Base-by-base conservation (phyloP, 35 echinoderm and acorn worm species). In the Holothuria glaberrima region DNA sequence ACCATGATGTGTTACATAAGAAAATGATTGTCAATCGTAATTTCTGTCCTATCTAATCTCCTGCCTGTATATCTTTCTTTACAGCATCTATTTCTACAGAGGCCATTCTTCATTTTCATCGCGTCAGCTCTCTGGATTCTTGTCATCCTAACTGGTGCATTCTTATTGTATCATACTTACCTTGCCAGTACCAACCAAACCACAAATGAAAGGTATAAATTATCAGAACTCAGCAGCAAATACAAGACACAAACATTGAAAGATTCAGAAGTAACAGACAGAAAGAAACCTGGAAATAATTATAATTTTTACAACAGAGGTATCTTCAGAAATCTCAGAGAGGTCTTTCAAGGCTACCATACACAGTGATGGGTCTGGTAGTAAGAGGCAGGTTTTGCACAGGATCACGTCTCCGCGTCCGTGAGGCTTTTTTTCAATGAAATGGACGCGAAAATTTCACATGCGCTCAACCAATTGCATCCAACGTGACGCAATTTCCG, bases 131-230 rank as follows among this genome's bases (percentile, higher is more conserved):
- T 97, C 21, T 65, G 56, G 31, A 57, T 97, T 19, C 88, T 97
- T 25, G 50, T 71, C 46, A 33, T 93, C 58, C 57, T 97, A 71
- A 82, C 93, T 28, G 83, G 87, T 57, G 88, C 80, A 19, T 97
- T 97, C 28, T 80, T 62, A 22, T 73, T 46, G 46, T 97, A 93
- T 33, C 94, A 97, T 41, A 18, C 90, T 21, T 93, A 83, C 83
- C 89, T 97, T 6, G 88, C 83, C 5, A 2, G 65, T 4, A 93
- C 88, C 34, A 97, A 97, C 46, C 94, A 97, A 50, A 97, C 94
- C 27, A 97, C 94, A 30, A 97, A 97, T 50, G 94, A 97, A 85
- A 86, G 94, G 58, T 97, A 95, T 76, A 95, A 95, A 76, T 22
- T 70, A 63, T 60, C 90, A 12, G 64, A 67, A 46, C 26, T 89